These are phyloP conservation scores for Sebastolobus altivelis DNA, from an alignment of 2,797 vertebrate genomes.

Conservation along the genomic window DNA sequence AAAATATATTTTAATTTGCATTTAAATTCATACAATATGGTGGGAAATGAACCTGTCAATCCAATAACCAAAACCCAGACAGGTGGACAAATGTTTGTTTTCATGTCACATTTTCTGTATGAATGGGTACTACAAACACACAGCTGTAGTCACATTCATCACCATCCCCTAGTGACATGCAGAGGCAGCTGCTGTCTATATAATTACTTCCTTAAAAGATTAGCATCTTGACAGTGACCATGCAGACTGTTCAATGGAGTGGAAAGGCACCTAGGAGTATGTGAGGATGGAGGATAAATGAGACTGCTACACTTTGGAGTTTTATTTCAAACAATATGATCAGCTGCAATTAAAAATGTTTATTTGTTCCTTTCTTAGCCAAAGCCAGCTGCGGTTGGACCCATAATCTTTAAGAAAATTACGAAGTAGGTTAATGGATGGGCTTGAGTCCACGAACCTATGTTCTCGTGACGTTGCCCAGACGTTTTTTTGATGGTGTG, in stretches of 20 bases:
- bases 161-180: slow-evolving; percentile 39
- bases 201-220: slow-evolving; percentile 81
- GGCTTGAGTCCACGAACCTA: not conserved
- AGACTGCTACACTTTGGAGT: slow-evolving; percentile 4
- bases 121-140: slow-evolving; percentile 3
- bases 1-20: not conserved
- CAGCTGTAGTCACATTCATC: slow-evolving; percentile 35
- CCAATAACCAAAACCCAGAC: slow-evolving; percentile 14
- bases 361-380: not conserved
- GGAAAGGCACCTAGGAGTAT: slow-evolving; percentile 48
- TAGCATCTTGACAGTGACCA: slow-evolving; percentile 65
- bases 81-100: slow-evolving; percentile 1
- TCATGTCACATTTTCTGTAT: slow-evolving; percentile 22
- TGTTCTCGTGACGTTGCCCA: slow-evolving; percentile 42
- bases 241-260: slow-evolving; percentile 54
- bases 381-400: not conserved
- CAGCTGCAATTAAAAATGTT: not conserved
- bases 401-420: not conserved
- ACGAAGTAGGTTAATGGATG: not conserved
- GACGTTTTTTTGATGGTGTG: slow-evolving; percentile 13
- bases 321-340: not conserved
- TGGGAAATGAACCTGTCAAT: not conserved
- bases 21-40: not conserved
- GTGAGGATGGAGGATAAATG: not conserved
- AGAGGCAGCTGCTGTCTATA: slow-evolving; percentile 71